Base-by-base conservation (phyloP, 2,888 invertebrate genomes). In the Pollenia labialis region DNA sequence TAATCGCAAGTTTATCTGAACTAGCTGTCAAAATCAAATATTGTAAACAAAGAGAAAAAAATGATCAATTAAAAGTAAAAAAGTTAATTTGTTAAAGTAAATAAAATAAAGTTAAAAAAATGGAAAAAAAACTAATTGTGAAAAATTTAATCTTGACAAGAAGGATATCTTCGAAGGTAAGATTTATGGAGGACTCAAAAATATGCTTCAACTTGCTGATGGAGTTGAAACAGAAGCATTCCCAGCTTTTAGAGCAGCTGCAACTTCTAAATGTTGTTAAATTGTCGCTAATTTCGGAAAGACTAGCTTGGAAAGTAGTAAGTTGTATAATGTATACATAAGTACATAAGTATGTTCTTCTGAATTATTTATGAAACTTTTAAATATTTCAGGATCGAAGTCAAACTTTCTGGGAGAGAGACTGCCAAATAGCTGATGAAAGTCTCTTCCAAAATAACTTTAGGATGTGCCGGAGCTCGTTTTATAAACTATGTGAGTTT, bases 371-470 rank as follows among this genome's bases (percentile, higher is more conserved):
- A 54, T 54, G 54, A 54, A 18, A 54, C n/a, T 54, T n/a, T n/a
- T n/a, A 18, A 54, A 16, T 54, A 18, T 18, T 54, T 18, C 2
- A 54, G 16, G 54, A 54, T 54, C 54, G 54, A 54, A 54, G 2
- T 54, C 54, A 54, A 54, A 54, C 54, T 18, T 54, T 54, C 54
- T n/a, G 54, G 54, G 54, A 16, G 54, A 54, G 16, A 54, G 16
- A 54, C 54, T 54, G 54, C 10, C 54, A 54, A 32, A 32, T 4
- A 16, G 54, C 54, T 54, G 54, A 54, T 54, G 54, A 54, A 54
- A 54, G 54, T 54, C 14, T 54, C 18, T 54, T 54, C n/a, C 54
- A 54, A 54, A 54, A 54, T 18, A 54, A 54, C 54, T 54, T 54
- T 18, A 54, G 54, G 54, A 54, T 54, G 54, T 54, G 9, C 16